phyloP scores from a whole-genome alignment of 2,113 vertebrate species.

The Coracopsis vasa region DNA sequence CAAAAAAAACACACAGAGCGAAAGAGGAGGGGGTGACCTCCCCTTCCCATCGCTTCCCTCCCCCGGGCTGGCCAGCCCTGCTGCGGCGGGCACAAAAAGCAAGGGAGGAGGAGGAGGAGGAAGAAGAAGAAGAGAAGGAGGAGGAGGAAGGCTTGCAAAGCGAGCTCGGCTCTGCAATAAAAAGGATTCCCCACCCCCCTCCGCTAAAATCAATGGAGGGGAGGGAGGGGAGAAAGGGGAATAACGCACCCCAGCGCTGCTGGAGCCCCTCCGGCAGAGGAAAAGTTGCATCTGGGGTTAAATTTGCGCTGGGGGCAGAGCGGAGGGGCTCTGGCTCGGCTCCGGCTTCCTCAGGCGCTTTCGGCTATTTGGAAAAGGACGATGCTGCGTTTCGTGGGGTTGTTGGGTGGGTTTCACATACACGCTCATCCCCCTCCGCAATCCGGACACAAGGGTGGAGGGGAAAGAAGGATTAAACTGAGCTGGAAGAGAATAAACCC shows the following conservation, averaged over 20 bases:
- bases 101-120: not conserved
- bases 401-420: not conserved
- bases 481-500: not conserved
- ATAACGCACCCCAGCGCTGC: constrained; percentile 5
- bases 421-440: not conserved
- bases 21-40: constrained; percentile 32
- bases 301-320: not conserved
- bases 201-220: constrained; percentile 12
- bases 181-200: constrained; percentile 46
- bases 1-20: constrained; percentile 71
- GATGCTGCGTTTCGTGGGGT: constrained; percentile 10
- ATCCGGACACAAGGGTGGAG: not conserved
- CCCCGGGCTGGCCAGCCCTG: constrained; percentile 28
- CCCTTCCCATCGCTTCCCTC: constrained; percentile 49
- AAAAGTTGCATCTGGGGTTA: constrained; percentile 12
- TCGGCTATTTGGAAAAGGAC: not conserved
- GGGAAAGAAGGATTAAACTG: constrained; percentile 12
- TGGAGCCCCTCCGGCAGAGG: not conserved
- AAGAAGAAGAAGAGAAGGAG: too few relatives aligned
- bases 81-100: constrained; percentile 55
- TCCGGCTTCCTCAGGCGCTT: constrained; percentile 17
- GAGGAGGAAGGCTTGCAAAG: constrained; percentile 5
- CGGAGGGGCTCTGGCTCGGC: constrained; percentile 1
- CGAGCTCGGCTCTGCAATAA: constrained; percentile 41
- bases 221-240: not conserved